Conservation (phyloP, 1,140 invertebrate genomes). For the Lineus longissimus region DNA sequence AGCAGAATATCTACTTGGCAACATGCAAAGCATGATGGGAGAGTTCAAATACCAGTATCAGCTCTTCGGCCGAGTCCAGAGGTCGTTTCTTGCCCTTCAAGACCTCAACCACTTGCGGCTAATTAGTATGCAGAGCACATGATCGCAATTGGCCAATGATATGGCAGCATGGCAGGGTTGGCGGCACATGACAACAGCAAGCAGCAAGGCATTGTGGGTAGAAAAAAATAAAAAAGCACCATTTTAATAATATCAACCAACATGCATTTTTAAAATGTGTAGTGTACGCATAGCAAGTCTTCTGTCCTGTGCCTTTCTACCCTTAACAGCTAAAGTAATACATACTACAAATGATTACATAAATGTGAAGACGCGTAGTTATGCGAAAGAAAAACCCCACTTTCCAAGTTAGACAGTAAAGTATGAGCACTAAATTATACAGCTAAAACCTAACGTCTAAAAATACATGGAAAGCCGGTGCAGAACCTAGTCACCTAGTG, state of each 20-base stretch:
- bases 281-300: too few relatives aligned
- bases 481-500: too few relatives aligned
- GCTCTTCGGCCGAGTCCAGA: conserved; percentile 76
- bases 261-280: conserved; percentile 32
- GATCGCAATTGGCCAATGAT: conserved; percentile 49
- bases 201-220: conserved; percentile 53
- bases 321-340: too few relatives aligned
- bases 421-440: too few relatives aligned
- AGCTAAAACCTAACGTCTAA: too few relatives aligned
- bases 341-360: too few relatives aligned
- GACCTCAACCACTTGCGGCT: conserved; percentile 56
- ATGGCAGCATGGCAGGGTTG: conserved; percentile 48
- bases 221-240: conserved; percentile 51
- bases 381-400: too few relatives aligned
- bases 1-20: conserved; percentile 45
- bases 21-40: conserved; percentile 57
- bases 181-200: conserved; percentile 57
- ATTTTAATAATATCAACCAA: conserved; percentile 43
- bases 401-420: too few relatives aligned
- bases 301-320: too few relatives aligned
- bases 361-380: too few relatives aligned
- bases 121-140: conserved; percentile 55
- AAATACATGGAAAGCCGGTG: too few relatives aligned
- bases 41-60: conserved; percentile 77
- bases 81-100: conserved; percentile 80